Conservation (phyloP, 2,888 invertebrate species). For the Parapristionchus giblindavisi region DNA sequence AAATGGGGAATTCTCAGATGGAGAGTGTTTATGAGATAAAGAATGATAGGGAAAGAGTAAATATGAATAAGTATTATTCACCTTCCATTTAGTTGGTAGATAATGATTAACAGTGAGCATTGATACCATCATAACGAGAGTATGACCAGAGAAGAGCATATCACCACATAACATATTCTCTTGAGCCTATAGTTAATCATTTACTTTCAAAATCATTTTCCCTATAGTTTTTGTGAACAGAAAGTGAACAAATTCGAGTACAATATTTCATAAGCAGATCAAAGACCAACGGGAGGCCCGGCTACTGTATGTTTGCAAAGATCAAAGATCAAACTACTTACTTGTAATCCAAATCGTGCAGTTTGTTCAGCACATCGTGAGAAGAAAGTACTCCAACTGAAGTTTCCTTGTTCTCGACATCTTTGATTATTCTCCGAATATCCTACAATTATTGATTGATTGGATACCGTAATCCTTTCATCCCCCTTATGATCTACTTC, state of each 20-base stretch:
- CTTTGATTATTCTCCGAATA: constrained; percentile 7
- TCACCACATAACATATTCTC: constrained; percentile 60
- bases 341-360: constrained; percentile 26
- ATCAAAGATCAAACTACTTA: constrained; percentile 8
- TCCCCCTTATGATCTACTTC: not conserved
- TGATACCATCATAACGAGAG: constrained; percentile 57
- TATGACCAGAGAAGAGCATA: constrained; percentile 61
- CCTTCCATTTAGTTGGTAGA: constrained; percentile 44
- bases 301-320: too few relatives aligned
- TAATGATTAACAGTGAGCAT: constrained; percentile 56
- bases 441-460: constrained; percentile 18
- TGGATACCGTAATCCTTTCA: not conserved
- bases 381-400: not conserved
- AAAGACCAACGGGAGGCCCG: too few relatives aligned
- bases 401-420: not conserved
- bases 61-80: not conserved
- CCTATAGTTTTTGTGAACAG: too few relatives aligned
- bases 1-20: too few relatives aligned
- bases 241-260: too few relatives aligned
- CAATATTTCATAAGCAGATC: too few relatives aligned
- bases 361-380: constrained; percentile 31
- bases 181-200: constrained; percentile 1
- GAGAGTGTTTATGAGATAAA: too few relatives aligned
- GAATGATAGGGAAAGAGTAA: not conserved
- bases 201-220: too few relatives aligned